phyloP scores from a whole-genome alignment of 2,113 vertebrate genomes.

The Synchiropus splendidus region DNA sequence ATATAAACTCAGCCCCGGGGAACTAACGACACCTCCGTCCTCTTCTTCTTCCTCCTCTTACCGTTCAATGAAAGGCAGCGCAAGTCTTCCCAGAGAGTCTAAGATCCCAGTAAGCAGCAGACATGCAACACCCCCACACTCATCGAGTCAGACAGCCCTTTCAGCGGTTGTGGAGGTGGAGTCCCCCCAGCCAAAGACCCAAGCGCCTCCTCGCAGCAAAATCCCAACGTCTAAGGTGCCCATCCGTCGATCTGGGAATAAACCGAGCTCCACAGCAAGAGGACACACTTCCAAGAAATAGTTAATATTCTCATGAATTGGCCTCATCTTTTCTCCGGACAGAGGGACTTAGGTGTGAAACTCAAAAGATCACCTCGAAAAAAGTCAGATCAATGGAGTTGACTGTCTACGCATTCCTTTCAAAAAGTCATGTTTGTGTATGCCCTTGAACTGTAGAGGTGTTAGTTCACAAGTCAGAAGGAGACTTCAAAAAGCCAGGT shows the following conservation, averaged over 20 bases:
- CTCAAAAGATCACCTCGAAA: conserved; percentile 42
- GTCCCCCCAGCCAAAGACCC: conserved; percentile 69
- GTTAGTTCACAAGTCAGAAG: conserved; percentile 45
- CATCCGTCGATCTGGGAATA: conserved; percentile 81
- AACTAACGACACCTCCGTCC: conserved; percentile 55
- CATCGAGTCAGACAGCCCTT: conserved; percentile 73
- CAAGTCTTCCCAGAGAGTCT: conserved; percentile 82
- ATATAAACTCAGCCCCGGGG: conserved; percentile 68
- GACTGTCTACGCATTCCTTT: conserved; percentile 40
- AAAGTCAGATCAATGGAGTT: conserved; percentile 44
- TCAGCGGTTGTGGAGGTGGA: conserved; percentile 65
- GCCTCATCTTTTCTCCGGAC: conserved; percentile 7
- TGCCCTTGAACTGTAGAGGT: conserved; percentile 9
- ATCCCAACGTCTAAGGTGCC: conserved; percentile 94
- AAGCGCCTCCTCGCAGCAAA: conserved; percentile 81
- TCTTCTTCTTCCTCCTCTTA: conserved; percentile 62
- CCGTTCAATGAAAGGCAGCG: conserved; percentile 78
- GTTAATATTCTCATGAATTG: conserved; percentile 43
- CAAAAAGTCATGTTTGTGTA: conserved; percentile 27
- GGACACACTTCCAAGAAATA: conserved; percentile 80
- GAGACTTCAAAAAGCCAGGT: conserved; percentile 38
- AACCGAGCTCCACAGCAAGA: conserved; percentile 62
- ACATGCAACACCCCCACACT: conserved; percentile 74
- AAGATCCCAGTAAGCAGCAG: conserved; percentile 83
- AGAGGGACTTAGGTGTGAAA: conserved; percentile 8